Conservation (phyloP, 1,140 invertebrate genomes). For the Pristionchus pacificus region DNA sequence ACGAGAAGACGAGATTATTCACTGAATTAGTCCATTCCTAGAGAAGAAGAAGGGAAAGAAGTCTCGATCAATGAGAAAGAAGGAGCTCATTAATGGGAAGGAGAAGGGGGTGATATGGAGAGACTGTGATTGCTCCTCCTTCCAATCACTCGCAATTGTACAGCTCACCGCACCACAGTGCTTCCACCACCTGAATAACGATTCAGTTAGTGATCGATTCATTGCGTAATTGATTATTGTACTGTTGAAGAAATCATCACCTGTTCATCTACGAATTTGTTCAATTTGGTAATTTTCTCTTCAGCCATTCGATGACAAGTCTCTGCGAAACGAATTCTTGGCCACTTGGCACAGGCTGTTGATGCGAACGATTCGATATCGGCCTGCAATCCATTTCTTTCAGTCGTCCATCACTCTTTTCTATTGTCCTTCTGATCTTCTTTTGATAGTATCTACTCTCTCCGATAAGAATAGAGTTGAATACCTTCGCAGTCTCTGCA, state of each 20-base stretch:
- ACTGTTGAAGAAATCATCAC: neutral
- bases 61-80: too few relatives aligned
- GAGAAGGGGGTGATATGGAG: too few relatives aligned
- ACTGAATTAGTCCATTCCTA: too few relatives aligned
- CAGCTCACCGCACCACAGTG: constrained; percentile 36
- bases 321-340: constrained; percentile 23
- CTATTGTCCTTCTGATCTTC: neutral
- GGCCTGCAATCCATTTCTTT: constrained; percentile 16
- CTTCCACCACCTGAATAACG: constrained; percentile 27
- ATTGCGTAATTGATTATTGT: neutral
- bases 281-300: constrained; percentile 39
- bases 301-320: constrained; percentile 40
- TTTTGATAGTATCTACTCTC: too few relatives aligned
- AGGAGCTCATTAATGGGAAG: too few relatives aligned
- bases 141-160: constrained; percentile 10
- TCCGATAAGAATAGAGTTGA: too few relatives aligned
- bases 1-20: too few relatives aligned
- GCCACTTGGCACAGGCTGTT: constrained; percentile 30
- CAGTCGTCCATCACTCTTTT: too few relatives aligned
- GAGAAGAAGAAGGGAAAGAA: too few relatives aligned
- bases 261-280: constrained; percentile 41
- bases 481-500: constrained; percentile 37
- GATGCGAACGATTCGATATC: constrained; percentile 40
- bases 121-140: too few relatives aligned
- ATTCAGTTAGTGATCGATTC: neutral